Percentiles rank a stretch among this genome's conserved stretches.
Conservation (phyloP, 2,113 vertebrate genomes). For the Pseudopodoces humilis region DNA sequence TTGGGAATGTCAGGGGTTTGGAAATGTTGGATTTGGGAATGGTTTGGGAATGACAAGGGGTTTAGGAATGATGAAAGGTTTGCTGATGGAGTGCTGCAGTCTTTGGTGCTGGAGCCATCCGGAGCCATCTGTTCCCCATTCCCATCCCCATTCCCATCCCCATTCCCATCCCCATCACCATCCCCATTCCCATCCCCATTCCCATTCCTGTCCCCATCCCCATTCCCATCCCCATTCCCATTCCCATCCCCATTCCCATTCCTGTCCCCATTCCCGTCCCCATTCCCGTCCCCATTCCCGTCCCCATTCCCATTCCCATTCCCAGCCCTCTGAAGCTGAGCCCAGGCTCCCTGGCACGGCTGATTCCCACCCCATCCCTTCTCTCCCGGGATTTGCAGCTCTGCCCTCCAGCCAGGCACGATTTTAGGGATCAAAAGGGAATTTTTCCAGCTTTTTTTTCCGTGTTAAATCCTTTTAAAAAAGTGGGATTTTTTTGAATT, state of each 20-base stretch:
- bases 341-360: not conserved
- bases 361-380: not conserved
- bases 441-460: not conserved
- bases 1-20: not conserved
- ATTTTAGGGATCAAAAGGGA: not conserved
- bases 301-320: not conserved
- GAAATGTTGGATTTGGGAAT: too few relatives aligned
- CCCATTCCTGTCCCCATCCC: too few relatives aligned
- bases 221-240: too few relatives aligned
- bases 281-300: too few relatives aligned
- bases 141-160: too few relatives aligned
- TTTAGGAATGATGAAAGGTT: not conserved
- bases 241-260: too few relatives aligned
- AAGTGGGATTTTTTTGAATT: not conserved
- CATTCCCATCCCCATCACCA: too few relatives aligned
- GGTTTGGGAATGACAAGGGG: not conserved
- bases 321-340: not conserved
- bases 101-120: not conserved
- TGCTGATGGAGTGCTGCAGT: not conserved
- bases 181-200: too few relatives aligned
- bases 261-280: too few relatives aligned
- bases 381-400: not conserved
- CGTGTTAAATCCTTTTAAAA: fast-evolving
- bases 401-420: not conserved
- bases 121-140: constrained; percentile 32